Evolutionary conservation across 2,113 vertebrate genomes (phyloP), one percentile per base, ranked within the genome.

Genomic region (Ceratotherium simum): DNA sequence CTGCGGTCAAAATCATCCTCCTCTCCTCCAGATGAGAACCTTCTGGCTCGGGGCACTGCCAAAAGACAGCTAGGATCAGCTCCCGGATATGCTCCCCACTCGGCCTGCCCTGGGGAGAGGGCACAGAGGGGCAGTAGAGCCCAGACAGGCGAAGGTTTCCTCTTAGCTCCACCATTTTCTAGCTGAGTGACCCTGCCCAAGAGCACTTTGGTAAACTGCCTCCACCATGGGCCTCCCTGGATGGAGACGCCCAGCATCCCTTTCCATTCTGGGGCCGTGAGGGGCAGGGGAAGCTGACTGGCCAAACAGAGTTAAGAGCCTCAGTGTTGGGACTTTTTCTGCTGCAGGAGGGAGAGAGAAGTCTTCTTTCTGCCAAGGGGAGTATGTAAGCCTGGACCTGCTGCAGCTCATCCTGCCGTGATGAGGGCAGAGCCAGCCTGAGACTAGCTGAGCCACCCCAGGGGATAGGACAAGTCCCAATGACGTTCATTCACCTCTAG

Each of bases 1-100:
- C 99, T 99, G 84, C 99, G 99, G 96, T 99, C 99, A 46, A 99
- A 99, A 1, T 99, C 98, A 0, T 99, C 99, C 72, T 99, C 99
- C 76, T 99, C 99, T 0, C 99, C 99, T 51, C 99, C 99, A 0
- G 99, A 99, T 0, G 99, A 99, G 98, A 99, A 99, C 92, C 99
- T 99, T 60, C 99, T 99, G 87, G 99, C 99, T 51, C 99, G 98
- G 64, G 99, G 99, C 70, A 98, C 99, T 99, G 98, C 79, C 96
- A 33, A 80, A 72, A 94, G 90, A 98, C 69, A 98, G 0, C 1
- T 0, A 39, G 75, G n/a, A 36, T 93, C 51, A 97, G 76, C 25
- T 42, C 2, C 27, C 0, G 4, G 0, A 0, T 1, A 5, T 9
- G 54, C 6, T 14, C 3, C 67, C 36, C 48, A 72, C 21, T n/a